phyloP scores from a whole-genome alignment of 2,113 vertebrate genomes.

The Cercocebus atys region DNA sequence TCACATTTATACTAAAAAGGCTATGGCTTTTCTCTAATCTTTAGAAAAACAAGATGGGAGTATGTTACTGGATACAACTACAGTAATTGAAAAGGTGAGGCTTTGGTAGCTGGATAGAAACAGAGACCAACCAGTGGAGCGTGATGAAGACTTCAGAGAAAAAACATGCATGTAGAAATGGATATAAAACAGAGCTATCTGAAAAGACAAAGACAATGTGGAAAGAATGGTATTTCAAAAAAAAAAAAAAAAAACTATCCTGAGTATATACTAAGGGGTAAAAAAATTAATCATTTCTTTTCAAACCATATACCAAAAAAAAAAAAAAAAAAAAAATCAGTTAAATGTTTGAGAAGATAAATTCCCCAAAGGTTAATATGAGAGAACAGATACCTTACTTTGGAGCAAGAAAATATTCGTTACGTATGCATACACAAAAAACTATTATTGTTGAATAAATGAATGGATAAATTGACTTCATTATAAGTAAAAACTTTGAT shows the following conservation, averaged over 20 bases:
- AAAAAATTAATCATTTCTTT: background rate
- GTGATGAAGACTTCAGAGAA: background rate
- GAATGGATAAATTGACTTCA: background rate
- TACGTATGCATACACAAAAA: background rate
- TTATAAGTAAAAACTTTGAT: background rate
- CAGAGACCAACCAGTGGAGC: background rate
- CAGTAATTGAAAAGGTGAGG: background rate
- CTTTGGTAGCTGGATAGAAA: background rate
- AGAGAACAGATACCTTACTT: background rate
- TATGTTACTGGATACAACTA: background rate
- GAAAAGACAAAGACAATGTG: background rate
- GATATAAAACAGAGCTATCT: background rate
- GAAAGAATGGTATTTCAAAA: background rate
- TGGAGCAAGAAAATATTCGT: background rate
- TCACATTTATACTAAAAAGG: background rate
- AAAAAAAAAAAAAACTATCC: background rate
- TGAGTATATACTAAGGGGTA: background rate
- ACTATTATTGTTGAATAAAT: background rate
- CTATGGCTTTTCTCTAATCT: no score
- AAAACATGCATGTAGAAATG: background rate
- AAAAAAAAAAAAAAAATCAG: background rate
- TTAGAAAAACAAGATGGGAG: background rate
- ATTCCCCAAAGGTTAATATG: background rate
- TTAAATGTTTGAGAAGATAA: background rate
- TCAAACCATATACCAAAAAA: background rate